Evolutionary conservation across 1,140 invertebrate species (phyloP).

Genomic region (Bradysia coprophila): DNA sequence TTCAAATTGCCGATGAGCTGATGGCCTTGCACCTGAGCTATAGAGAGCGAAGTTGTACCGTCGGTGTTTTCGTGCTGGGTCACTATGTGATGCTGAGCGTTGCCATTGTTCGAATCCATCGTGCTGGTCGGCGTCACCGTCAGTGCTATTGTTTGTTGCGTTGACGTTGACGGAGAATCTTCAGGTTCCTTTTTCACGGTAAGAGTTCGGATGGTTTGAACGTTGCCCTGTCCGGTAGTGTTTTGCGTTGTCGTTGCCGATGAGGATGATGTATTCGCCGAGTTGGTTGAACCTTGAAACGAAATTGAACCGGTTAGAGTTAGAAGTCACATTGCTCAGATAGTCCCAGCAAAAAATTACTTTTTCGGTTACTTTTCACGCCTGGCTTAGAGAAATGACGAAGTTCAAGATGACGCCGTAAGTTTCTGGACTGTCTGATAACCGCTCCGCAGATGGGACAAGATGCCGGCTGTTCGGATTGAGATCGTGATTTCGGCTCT

Average conservation of each 20-base stretch:
- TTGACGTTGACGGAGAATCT: slow-evolving; percentile 6
- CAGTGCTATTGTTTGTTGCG: neutral
- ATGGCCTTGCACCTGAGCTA: slow-evolving; percentile 23
- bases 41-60: slow-evolving; percentile 17
- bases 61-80: slow-evolving; percentile 21
- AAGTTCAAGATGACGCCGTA: slow-evolving; percentile 31
- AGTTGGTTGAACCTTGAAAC: too few species aligned
- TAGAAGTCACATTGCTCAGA: too few species aligned
- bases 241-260: neutral
- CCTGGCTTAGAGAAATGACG: slow-evolving; percentile 24
- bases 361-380: slow-evolving; percentile 24
- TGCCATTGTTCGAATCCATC: neutral
- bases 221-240: slow-evolving; percentile 16
- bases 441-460: slow-evolving; percentile 38
- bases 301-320: too few species aligned
- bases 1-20: slow-evolving; percentile 22
- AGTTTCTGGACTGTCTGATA: slow-evolving; percentile 34
- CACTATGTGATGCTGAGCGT: slow-evolving; percentile 11
- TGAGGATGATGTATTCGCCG: too few species aligned
- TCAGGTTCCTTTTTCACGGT: slow-evolving; percentile 24
- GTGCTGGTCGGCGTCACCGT: neutral
- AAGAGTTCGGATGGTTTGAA: slow-evolving; percentile 20
- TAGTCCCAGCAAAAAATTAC: slow-evolving; percentile 14
- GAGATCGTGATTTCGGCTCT: slow-evolving; percentile 30
- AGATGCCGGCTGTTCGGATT: slow-evolving; percentile 39